Evolutionary conservation across 2,113 vertebrate genomes (phyloP).

Genomic region (Rhinopithecus roxellana): DNA sequence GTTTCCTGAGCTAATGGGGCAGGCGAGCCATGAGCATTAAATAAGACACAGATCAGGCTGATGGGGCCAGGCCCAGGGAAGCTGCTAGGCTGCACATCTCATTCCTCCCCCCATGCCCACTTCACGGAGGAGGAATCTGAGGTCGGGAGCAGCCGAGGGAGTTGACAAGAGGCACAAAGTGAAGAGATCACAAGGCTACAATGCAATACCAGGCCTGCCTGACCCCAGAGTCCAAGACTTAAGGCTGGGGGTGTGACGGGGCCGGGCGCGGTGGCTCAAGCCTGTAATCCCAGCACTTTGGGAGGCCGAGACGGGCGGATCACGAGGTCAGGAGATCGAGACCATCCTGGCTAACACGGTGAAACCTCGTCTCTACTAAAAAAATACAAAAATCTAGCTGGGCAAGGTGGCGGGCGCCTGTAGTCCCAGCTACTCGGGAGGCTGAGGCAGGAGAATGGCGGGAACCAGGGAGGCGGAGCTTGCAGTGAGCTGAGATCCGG

Average conservation of each 20-base stretch:
- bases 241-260: background rate
- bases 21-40: rapidly evolving
- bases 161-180: background rate
- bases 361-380: no score
- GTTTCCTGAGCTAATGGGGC: background rate
- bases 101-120: rapidly evolving
- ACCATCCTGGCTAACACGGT: no score
- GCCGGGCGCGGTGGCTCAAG: no score
- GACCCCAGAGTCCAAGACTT: background rate
- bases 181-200: background rate
- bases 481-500: no score
- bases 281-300: no score
- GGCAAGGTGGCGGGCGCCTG: no score
- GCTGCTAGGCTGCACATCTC: background rate
- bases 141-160: background rate
- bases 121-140: background rate
- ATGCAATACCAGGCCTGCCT: background rate
- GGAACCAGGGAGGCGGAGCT: no score
- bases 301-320: no score
- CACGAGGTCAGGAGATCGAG: no score
- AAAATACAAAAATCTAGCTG: no score
- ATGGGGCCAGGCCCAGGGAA: background rate
- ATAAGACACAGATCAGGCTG: background rate
- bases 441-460: no score
- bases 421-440: no score